phyloP scores from a whole-genome alignment of 2,888 invertebrate genomes.

The Serrognathus titanus region DNA sequence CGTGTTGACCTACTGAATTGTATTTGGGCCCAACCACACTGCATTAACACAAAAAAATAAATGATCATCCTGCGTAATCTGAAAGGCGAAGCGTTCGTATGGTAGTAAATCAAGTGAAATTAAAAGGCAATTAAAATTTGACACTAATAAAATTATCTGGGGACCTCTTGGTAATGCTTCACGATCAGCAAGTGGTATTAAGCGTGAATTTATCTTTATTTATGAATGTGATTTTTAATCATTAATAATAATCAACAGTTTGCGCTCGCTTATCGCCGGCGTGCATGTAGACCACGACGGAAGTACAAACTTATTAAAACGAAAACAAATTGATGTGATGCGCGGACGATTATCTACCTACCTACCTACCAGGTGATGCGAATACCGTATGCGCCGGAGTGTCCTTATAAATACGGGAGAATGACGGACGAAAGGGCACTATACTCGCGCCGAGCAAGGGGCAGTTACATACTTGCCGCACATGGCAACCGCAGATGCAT shows the following conservation, averaged over 20 bases:
- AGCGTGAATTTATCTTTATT: constrained; percentile 11
- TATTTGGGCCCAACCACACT: too few relatives aligned
- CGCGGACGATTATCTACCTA: constrained; percentile 11
- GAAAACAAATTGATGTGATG: constrained; percentile 9
- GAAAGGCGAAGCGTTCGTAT: too few relatives aligned
- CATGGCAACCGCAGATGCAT: constrained; percentile 17
- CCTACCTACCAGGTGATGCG: constrained; percentile 16
- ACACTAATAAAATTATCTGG: too few relatives aligned
- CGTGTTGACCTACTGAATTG: too few relatives aligned
- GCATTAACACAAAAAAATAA: too few relatives aligned
- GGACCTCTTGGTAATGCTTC: too few relatives aligned
- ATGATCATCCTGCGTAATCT: too few relatives aligned
- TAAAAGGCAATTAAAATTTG: too few relatives aligned
- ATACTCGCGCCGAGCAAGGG: background rate
- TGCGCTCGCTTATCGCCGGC: background rate
- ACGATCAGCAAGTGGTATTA: too few relatives aligned
- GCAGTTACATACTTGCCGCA: too few relatives aligned
- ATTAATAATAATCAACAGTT: constrained; percentile 16
- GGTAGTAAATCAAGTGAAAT: too few relatives aligned
- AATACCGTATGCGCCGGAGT: constrained; percentile 2
- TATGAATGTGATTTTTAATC: constrained; percentile 2
- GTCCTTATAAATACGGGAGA: constrained; percentile 1
- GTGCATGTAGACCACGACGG: constrained; percentile 5
- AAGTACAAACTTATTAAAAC: constrained; percentile 15
- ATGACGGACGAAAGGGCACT: background rate